Conservation (phyloP, 2,888 invertebrate species). For the Lottia gigantea region DNA sequence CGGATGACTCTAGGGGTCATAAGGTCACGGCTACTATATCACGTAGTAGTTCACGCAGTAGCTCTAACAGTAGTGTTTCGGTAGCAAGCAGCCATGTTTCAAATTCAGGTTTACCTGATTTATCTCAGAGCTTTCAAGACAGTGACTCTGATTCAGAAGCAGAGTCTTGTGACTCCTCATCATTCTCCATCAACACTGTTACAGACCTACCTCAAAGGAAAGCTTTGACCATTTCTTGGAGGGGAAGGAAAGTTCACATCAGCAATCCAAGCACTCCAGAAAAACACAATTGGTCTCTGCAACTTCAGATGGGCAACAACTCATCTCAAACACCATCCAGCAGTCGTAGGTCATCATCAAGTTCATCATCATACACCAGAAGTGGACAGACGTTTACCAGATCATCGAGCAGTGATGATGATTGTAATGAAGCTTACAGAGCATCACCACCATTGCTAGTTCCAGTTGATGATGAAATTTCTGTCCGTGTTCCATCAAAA, state of each 20-base stretch:
- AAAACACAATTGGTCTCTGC: slow-evolving; percentile 17
- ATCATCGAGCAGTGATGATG: not conserved
- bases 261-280: not conserved
- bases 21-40: not conserved
- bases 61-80: not conserved
- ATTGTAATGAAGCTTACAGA: not conserved
- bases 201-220: slow-evolving; percentile 4
- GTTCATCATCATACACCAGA: not conserved
- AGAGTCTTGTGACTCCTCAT: not conserved
- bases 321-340: not conserved
- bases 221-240: slow-evolving; percentile 21
- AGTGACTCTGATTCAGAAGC: not conserved
- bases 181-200: not conserved
- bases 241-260: slow-evolving; percentile 14
- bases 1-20: not conserved
- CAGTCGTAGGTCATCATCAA: not conserved
- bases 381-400: not conserved
- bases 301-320: slow-evolving; percentile 12
- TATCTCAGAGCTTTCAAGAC: not conserved
- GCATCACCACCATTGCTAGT: slow-evolving; percentile 17
- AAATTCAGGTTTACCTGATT: not conserved
- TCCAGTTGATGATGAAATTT: slow-evolving; percentile 20
- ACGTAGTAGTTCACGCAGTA: not conserved
- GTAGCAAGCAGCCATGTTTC: not conserved
- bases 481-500: slow-evolving; percentile 34